These are phyloP conservation scores for Melanostoma mellinum DNA, from an alignment of 2,888 invertebrate species.

Conservation along the genomic window DNA sequence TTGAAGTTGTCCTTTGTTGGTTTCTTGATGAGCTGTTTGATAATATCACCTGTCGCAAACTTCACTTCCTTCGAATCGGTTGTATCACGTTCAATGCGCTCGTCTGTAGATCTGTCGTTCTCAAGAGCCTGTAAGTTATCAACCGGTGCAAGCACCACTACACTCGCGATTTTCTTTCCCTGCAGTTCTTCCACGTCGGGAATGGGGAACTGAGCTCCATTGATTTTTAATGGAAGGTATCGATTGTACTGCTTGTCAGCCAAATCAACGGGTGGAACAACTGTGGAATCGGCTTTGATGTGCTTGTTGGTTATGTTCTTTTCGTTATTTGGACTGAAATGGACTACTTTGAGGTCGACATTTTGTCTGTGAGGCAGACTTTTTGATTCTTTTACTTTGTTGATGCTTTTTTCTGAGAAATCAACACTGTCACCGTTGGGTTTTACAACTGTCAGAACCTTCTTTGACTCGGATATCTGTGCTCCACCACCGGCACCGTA, in stretches of 20 bases:
- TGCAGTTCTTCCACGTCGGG: constrained; percentile 89
- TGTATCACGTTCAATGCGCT: constrained; percentile 84
- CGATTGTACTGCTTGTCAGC: constrained; percentile 90
- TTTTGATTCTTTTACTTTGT: constrained; percentile 80
- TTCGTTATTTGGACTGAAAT: constrained; percentile 89
- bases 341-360: constrained; percentile 93
- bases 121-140: constrained; percentile 84
- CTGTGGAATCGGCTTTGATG: constrained; percentile 87
- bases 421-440: constrained; percentile 85
- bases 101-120: constrained; percentile 76
- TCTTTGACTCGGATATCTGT: constrained; percentile 88
- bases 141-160: constrained; percentile 92
- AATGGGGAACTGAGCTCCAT: constrained; percentile 92
- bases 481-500: constrained; percentile 92
- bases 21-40: constrained; percentile 89
- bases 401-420: constrained; percentile 83
- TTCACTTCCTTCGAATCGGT: constrained; percentile 87
- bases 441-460: constrained; percentile 86
- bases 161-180: constrained; percentile 91
- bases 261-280: constrained; percentile 88
- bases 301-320: constrained; percentile 89
- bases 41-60: constrained; percentile 88
- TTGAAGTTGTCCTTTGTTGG: constrained; percentile 90
- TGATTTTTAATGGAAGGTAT: constrained; percentile 92
- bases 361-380: constrained; percentile 83